Evolutionary conservation across 2,888 invertebrate genomes (phyloP).

Genomic region (Hemicrepidius hirtus): DNA sequence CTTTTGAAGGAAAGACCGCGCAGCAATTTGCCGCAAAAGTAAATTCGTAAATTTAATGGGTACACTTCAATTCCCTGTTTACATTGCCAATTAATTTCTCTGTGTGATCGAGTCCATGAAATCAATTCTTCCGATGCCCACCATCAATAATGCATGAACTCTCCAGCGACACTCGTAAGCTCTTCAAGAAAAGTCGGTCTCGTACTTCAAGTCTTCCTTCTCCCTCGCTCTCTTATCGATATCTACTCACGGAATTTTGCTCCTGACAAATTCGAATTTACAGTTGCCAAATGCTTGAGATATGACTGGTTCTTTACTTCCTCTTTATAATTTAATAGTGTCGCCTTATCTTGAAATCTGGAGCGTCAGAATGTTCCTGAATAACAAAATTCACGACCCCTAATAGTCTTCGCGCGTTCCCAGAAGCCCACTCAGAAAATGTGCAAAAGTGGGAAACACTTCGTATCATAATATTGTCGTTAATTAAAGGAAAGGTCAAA

Average conservation of each 20-base stretch:
- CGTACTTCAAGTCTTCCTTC: constrained; percentile 18
- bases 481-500: background rate
- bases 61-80: constrained; percentile 26
- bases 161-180: constrained; percentile 23
- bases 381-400: constrained; percentile 17
- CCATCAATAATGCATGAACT: constrained; percentile 45
- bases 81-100: constrained; percentile 37
- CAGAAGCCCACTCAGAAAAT: background rate
- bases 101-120: constrained; percentile 21
- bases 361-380: constrained; percentile 2
- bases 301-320: constrained; percentile 12
- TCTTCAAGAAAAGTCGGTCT: constrained; percentile 28
- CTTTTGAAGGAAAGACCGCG: constrained; percentile 7
- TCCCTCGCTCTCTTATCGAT: background rate
- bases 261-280: constrained; percentile 17
- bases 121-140: constrained; percentile 38
- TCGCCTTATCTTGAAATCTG: constrained; percentile 22
- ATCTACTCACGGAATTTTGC: constrained; percentile 1
- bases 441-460: background rate
- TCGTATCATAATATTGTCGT: constrained; percentile 14
- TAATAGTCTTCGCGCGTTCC: constrained; percentile 11
- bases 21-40: constrained; percentile 5
- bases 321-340: constrained; percentile 27
- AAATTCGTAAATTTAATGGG: background rate
- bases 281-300: constrained; percentile 14